phyloP scores from a whole-genome alignment of 2,797 vertebrate species.

The Amazonetta brasiliensis region DNA sequence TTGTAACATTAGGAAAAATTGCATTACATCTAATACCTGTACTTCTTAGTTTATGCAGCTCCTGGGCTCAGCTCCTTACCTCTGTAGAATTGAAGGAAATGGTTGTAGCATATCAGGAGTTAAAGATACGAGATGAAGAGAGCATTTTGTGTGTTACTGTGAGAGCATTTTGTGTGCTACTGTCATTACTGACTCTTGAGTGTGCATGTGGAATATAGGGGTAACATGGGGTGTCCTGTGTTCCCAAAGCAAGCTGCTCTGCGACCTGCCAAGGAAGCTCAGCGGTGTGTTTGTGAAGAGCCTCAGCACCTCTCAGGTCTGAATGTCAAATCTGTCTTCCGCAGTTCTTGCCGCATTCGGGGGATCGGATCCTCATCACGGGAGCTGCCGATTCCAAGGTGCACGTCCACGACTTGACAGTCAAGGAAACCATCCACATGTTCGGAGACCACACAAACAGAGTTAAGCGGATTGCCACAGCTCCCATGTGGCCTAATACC shows the following conservation, averaged over 20 bases:
- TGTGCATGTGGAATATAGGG: not conserved
- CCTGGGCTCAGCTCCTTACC: not conserved
- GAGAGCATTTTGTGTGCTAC: not conserved
- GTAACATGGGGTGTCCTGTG: fast-evolving
- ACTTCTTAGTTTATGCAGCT: not conserved
- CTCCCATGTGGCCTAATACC: slow-evolving; percentile 98
- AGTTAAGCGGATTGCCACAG: slow-evolving; percentile 96
- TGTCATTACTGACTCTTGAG: not conserved
- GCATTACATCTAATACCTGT: not conserved
- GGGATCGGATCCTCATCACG: slow-evolving; percentile 94
- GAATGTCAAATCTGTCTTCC: not conserved
- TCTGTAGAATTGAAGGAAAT: not conserved
- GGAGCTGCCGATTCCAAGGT: slow-evolving; percentile 98
- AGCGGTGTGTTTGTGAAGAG: not conserved
- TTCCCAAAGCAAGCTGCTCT: not conserved
- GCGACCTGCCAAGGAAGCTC: not conserved
- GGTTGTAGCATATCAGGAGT: not conserved
- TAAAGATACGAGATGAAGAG: not conserved
- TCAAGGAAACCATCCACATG: slow-evolving; percentile 98
- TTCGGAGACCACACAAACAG: slow-evolving; percentile 98
- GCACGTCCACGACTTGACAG: slow-evolving; percentile 95
- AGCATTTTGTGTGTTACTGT: not conserved
- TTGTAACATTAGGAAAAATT: not conserved
- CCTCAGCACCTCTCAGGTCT: not conserved
- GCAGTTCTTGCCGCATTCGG: slow-evolving; percentile 96